Evolutionary conservation across 2,888 invertebrate species (phyloP), one percentile per base, ranked within the genome.

Genomic region (Baronia brevicornis): DNA sequence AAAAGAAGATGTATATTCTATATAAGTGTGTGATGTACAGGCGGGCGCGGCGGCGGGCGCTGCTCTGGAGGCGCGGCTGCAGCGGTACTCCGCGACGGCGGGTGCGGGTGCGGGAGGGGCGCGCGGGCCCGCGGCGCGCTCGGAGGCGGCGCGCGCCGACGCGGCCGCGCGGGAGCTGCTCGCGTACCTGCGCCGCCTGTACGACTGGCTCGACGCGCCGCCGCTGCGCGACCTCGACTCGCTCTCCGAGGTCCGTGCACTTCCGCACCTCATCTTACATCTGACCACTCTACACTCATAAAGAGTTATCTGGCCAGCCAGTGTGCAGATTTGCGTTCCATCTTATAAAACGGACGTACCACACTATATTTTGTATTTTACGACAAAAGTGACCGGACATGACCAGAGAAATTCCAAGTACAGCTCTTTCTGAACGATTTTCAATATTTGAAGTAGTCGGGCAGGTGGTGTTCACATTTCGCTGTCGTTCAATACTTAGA

Each of bases 161-260:
- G 53, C 97, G 95, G 72, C 95, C 95, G 64, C 91, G 91, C 44
- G 89, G 89, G 45, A 80, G 96, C 39, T 86, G 94, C 50, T 88
- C 88, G 38, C 37, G 3, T 93, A 95, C 63, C 86, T 98, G 6
- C 90, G 91, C 51, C 90, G 89, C 1, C 32, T 79, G 13, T 68
- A 60, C 51, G 43, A 38, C 12, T 74, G 73, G 79, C 66, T 80
- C 15, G 79, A 80, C 43, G 61, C 71, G 38, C 65, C 77, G 38
- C 58, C 68, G 39, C 54, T 74, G 28, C 53, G 54, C 2, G 67
- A 68, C 30, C 54, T 74, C n/a, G 79, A 75, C 45, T 44, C 60
- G 6, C 50, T 69, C 11, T 46, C 60, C 0, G 77, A 75, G 57
- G 56, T 60, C 5, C 4, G 33, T 25, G 13, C n/a, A n/a, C n/a